Conservation (phyloP, 1,140 invertebrate genomes). For the Habropoda laboriosa region DNA sequence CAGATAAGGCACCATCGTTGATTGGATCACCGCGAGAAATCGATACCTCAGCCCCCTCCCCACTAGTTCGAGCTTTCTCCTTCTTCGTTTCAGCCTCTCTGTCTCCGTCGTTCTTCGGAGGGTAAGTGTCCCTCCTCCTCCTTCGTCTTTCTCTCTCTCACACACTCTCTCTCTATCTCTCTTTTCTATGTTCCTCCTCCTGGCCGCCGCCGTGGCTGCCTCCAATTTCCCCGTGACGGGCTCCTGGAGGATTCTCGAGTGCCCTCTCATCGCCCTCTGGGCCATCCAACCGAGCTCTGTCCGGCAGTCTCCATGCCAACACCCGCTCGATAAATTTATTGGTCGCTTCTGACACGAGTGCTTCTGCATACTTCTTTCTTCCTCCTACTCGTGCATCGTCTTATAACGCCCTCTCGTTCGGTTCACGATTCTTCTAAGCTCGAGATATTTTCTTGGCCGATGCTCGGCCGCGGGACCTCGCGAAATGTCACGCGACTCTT, state of each 20-base stretch:
- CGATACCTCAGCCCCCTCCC: constrained; percentile 72
- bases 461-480: constrained; percentile 31
- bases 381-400: constrained; percentile 8
- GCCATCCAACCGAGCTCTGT: constrained; percentile 80
- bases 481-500: constrained; percentile 30
- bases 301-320: constrained; percentile 82
- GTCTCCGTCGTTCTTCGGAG: constrained; percentile 48
- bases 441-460: constrained; percentile 29
- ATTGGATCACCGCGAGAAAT: constrained; percentile 81
- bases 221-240: constrained; percentile 79
- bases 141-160: constrained; percentile 15
- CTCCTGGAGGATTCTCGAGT: constrained; percentile 81
- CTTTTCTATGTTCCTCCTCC: constrained; percentile 54
- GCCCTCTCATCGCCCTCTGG: constrained; percentile 79
- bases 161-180: constrained; percentile 21
- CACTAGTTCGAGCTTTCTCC: constrained; percentile 39
- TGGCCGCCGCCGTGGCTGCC: constrained; percentile 68
- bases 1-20: constrained; percentile 76
- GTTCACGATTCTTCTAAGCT: not conserved
- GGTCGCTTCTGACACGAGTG: constrained; percentile 78
- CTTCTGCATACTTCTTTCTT: constrained; percentile 58
- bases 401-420: not conserved
- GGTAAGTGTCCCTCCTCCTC: constrained; percentile 36
- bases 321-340: constrained; percentile 83
- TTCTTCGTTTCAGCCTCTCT: constrained; percentile 28